Conservation (phyloP, 1,140 invertebrate genomes). For the Hycleus cichorii region DNA sequence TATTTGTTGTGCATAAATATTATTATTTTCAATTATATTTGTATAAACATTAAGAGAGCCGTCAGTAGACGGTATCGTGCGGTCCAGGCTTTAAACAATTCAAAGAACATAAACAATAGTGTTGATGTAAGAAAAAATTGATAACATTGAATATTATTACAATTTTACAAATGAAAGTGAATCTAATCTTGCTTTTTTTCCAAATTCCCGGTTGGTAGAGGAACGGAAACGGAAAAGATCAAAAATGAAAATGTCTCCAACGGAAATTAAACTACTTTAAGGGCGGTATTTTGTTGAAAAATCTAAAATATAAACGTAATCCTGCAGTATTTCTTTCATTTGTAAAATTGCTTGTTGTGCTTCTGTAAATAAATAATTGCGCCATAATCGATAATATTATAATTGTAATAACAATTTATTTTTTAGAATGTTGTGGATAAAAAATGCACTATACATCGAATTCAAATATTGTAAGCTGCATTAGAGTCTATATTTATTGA, state of each 20-base stretch:
- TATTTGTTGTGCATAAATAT: slow-evolving; percentile 4
- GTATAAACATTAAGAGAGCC: slow-evolving; percentile 2
- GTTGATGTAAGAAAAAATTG: too few species aligned
- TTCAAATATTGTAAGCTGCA: background rate
- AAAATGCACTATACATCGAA: slow-evolving; percentile 5
- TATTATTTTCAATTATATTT: background rate
- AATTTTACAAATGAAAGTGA: too few species aligned
- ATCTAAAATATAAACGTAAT: background rate
- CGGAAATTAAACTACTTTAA: too few species aligned
- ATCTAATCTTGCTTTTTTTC: too few species aligned
- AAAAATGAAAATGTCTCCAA: too few species aligned
- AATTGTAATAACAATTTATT: background rate
- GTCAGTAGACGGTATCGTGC: slow-evolving; percentile 10
- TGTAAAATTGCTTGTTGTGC: background rate
- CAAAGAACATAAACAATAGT: too few species aligned
- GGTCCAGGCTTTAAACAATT: slow-evolving; percentile 17
- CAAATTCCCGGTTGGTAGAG: too few species aligned
- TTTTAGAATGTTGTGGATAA: background rate
- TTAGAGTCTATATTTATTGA: background rate
- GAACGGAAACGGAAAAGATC: too few species aligned
- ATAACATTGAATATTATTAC: background rate
- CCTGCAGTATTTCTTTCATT: background rate
- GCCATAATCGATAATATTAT: background rate
- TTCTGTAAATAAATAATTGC: slow-evolving; percentile 2
- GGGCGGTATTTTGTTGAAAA: too few species aligned